A percentile compares a stretch with the other conserved stretches of the same genome.
These are phyloP conservation scores for Eristalis arbustorum DNA, from an alignment of 2,888 invertebrate genomes.

Conservation along the genomic window DNA sequence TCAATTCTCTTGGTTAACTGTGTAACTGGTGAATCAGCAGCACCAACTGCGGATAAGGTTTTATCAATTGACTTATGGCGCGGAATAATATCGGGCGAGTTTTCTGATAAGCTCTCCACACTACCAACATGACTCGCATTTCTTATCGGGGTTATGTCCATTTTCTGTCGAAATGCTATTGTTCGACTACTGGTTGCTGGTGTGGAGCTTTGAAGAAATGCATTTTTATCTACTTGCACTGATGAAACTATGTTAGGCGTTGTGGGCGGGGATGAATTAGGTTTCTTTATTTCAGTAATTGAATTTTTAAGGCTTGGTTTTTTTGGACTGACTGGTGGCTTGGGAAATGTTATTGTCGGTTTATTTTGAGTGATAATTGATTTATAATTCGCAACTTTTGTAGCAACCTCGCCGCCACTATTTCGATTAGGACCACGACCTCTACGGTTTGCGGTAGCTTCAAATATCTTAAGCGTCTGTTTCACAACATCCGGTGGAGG, in stretches of 20 bases:
- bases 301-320: slow-evolving; percentile 62
- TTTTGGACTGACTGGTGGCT: slow-evolving; percentile 79
- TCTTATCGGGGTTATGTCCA: slow-evolving; percentile 65
- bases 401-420: slow-evolving; percentile 83
- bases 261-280: background rate
- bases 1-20: slow-evolving; percentile 76
- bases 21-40: slow-evolving; percentile 76
- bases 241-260: slow-evolving; percentile 1
- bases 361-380: slow-evolving; percentile 83
- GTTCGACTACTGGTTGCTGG: slow-evolving; percentile 63
- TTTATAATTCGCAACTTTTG: slow-evolving; percentile 84
- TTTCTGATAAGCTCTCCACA: slow-evolving; percentile 71
- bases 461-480: slow-evolving; percentile 91
- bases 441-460: slow-evolving; percentile 83
- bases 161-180: slow-evolving; percentile 52
- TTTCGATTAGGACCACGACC: slow-evolving; percentile 79
- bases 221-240: slow-evolving; percentile 18
- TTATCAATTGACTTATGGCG: slow-evolving; percentile 74
- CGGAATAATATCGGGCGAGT: slow-evolving; percentile 81
- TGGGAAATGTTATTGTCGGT: slow-evolving; percentile 81
- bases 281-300: slow-evolving; percentile 6
- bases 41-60: slow-evolving; percentile 42
- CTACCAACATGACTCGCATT: slow-evolving; percentile 34
- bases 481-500: slow-evolving; percentile 95
- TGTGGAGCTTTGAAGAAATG: slow-evolving; percentile 46